Base-by-base conservation (phyloP, 2,113 vertebrate genomes). In the Chlamydotis undulata region DNA sequence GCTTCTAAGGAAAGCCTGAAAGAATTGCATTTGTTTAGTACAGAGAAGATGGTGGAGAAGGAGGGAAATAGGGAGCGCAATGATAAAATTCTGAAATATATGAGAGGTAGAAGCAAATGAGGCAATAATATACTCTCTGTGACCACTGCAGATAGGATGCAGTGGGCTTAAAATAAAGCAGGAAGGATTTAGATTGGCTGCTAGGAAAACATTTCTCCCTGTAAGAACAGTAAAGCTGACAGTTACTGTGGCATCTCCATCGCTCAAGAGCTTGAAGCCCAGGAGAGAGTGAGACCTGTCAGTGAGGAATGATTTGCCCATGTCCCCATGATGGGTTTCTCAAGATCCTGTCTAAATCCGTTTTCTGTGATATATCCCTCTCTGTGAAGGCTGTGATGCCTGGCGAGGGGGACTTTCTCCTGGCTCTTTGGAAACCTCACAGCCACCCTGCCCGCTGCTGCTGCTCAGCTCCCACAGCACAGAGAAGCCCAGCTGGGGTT, bases 401-500 rank as follows among this genome's bases (percentile, higher is more conserved):
- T 29, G 31, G 59, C 9, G 16, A 18, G 22, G n/a, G 26, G 29
- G 14, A 14, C 12, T 65, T 55, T 71, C n/a, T 49, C 37, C 18
- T 33, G 56, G 33, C 29, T 71, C n/a, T 53, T 41, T n/a, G 13
- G 57, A 53, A 35, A 12, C 14, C 21, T 56, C 7, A 10, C 0
- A 3, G 39, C 19, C 1, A 1, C 28, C 13, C 28, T 52, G 39
- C 37, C 1, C 1, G 24, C 33, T n/a, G 24, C 33, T n/a, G 24
- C 73, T 24, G n/a, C 79, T 43, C 74, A 68, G 67, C 47, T 75
- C 17, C 55, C 23, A 7, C 35, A 7, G 53, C 47, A 17, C 26
- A 68, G 71, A n/a, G 5, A 23, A 81, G 53, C 53, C 39, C 1
- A 0, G 45, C 13, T 1, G 0, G 39, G 19, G 26, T 28, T 0